phyloP scores from a whole-genome alignment of 2,888 invertebrate genomes.

The Ditula angustiorana region DNA sequence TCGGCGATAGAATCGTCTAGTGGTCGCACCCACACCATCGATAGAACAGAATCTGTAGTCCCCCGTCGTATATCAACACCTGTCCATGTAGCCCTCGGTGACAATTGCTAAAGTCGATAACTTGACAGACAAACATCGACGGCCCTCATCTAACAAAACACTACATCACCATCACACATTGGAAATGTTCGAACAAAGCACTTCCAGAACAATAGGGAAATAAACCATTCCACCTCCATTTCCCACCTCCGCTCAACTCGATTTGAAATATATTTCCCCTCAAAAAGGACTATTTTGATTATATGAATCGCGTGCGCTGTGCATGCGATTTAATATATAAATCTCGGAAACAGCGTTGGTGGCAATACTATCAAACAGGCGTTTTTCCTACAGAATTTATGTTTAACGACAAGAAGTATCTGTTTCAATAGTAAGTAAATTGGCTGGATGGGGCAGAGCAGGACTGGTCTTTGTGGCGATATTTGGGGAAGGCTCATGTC shows the following conservation, averaged over 20 bases:
- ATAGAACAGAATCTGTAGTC: slow-evolving; percentile 54
- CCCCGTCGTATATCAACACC: slow-evolving; percentile 62
- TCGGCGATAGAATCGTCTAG: slow-evolving; percentile 49
- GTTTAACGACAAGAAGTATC: too few species aligned
- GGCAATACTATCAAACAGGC: slow-evolving; percentile 15
- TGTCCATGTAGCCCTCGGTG: slow-evolving; percentile 47
- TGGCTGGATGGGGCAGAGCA: too few species aligned
- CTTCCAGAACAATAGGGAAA: slow-evolving; percentile 74
- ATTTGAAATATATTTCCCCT: slow-evolving; percentile 56
- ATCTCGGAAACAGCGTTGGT: slow-evolving; percentile 29
- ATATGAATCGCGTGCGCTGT: slow-evolving; percentile 51
- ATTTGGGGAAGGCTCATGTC: too few species aligned
- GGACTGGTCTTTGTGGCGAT: too few species aligned
- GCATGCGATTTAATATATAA: slow-evolving; percentile 52
- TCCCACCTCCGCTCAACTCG: slow-evolving; percentile 63
- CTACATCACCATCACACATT: slow-evolving; percentile 47
- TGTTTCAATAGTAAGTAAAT: too few species aligned
- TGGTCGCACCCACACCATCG: slow-evolving; percentile 58
- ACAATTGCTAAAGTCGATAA: slow-evolving; percentile 63
- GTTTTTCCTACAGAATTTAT: slow-evolving; percentile 1
- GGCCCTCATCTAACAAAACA: slow-evolving; percentile 52
- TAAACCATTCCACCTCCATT: slow-evolving; percentile 68
- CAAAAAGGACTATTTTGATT: slow-evolving; percentile 51
- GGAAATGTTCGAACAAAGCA: slow-evolving; percentile 61
- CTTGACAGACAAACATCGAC: slow-evolving; percentile 50